phyloP scores from a whole-genome alignment of 2,113 vertebrate species.

The Gavia stellata region DNA sequence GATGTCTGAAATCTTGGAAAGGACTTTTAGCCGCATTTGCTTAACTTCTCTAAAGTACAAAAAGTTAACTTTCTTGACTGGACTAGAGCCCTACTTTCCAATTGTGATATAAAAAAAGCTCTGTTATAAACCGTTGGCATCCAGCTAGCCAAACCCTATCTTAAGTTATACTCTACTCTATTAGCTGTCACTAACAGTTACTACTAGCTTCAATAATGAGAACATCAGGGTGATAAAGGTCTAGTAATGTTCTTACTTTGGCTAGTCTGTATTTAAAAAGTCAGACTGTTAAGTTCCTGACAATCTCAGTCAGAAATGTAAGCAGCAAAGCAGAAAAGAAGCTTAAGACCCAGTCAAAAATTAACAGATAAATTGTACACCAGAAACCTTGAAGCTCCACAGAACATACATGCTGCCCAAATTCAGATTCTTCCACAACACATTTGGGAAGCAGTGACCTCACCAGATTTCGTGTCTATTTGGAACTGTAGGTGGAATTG shows the following conservation, averaged over 20 bases:
- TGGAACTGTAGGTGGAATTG: background rate
- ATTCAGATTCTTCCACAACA: background rate
- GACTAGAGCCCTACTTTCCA: background rate
- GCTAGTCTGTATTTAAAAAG: background rate
- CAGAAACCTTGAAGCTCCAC: background rate
- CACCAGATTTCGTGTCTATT: background rate
- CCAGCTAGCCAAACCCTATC: background rate
- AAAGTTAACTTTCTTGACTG: background rate
- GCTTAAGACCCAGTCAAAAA: background rate
- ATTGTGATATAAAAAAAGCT: background rate
- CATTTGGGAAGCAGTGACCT: background rate
- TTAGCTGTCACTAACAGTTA: background rate
- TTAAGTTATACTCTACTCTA: background rate
- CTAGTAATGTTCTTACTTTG: background rate
- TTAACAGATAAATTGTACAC: background rate
- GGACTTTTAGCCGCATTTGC: background rate
- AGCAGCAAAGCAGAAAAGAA: background rate
- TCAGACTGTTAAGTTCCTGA: background rate
- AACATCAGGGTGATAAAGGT: background rate
- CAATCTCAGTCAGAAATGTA: background rate
- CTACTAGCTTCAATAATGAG: background rate
- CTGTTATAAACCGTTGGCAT: background rate
- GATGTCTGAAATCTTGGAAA: background rate
- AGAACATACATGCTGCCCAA: background rate
- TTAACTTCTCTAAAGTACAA: background rate